Conservation (phyloP, 2,113 vertebrate genomes). For the Platanista minor region DNA sequence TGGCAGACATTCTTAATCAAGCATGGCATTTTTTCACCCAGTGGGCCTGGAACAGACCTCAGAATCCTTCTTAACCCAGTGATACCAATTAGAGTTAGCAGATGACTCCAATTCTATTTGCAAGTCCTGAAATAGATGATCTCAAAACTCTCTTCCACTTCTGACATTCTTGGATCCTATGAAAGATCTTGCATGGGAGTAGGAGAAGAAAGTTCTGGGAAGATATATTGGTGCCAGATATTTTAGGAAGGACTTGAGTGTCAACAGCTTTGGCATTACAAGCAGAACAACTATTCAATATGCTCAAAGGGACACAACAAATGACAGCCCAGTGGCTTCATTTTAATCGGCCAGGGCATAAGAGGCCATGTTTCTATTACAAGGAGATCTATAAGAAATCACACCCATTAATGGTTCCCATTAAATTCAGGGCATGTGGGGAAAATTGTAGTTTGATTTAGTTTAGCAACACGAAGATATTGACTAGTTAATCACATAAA, state of each 20-base stretch:
- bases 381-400: constrained; percentile 80
- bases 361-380: constrained; percentile 76
- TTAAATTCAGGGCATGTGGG: constrained; percentile 84
- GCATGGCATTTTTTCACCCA: not conserved
- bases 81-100: not conserved
- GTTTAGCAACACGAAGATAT: constrained; percentile 83
- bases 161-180: not conserved
- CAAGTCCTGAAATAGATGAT: not conserved
- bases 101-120: not conserved
- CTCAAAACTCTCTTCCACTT: not conserved
- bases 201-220: not conserved
- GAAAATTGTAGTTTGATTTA: constrained; percentile 87
- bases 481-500: constrained; percentile 88
- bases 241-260: not conserved
- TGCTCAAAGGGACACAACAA: constrained; percentile 68
- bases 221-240: not conserved
- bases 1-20: not conserved
- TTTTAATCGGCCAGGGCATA: constrained; percentile 62
- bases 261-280: constrained; percentile 38
- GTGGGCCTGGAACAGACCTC: not conserved
- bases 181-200: not conserved
- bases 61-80: not conserved
- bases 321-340: constrained; percentile 31
- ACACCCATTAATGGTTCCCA: constrained; percentile 82
- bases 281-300: constrained; percentile 23